Percentiles rank a stretch among this genome's conserved stretches.
Evolutionary conservation across 2,113 vertebrate genomes (phyloP).

Genomic region (Mustelus asterias): DNA sequence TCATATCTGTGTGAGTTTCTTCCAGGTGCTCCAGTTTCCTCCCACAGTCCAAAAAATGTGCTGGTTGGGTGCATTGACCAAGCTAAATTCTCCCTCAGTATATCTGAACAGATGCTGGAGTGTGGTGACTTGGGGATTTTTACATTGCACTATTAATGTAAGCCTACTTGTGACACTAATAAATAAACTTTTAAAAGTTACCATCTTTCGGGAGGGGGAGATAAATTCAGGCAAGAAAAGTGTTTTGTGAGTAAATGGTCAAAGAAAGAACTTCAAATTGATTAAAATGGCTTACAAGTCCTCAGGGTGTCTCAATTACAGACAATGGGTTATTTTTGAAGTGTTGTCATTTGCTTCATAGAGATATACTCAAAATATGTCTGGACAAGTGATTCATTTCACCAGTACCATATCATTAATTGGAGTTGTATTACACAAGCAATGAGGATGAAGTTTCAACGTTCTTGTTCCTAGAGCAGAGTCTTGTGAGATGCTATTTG

Average conservation of each 20-base stretch:
- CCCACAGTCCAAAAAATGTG: too few relatives aligned
- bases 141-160: too few relatives aligned
- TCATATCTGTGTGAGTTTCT: too few relatives aligned
- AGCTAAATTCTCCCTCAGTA: too few relatives aligned
- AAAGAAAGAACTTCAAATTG: neutral
- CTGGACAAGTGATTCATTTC: neutral
- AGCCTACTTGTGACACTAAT: too few relatives aligned
- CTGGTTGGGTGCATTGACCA: too few relatives aligned
- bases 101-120: too few relatives aligned
- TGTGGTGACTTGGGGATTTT: too few relatives aligned
- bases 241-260: neutral
- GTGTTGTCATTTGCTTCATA: neutral
- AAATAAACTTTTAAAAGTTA: neutral
- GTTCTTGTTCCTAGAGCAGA: neutral
- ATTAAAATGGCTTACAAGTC: neutral
- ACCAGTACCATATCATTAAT: neutral
- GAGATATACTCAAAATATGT: neutral
- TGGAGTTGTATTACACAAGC: neutral
- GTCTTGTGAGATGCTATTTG: neutral
- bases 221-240: neutral
- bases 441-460: neutral
- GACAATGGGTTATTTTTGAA: neutral
- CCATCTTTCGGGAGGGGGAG: neutral
- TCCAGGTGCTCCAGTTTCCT: too few relatives aligned
- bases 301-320: neutral